phyloP scores from a whole-genome alignment of 2,888 invertebrate genomes.

The Trachelus troglodyta region DNA sequence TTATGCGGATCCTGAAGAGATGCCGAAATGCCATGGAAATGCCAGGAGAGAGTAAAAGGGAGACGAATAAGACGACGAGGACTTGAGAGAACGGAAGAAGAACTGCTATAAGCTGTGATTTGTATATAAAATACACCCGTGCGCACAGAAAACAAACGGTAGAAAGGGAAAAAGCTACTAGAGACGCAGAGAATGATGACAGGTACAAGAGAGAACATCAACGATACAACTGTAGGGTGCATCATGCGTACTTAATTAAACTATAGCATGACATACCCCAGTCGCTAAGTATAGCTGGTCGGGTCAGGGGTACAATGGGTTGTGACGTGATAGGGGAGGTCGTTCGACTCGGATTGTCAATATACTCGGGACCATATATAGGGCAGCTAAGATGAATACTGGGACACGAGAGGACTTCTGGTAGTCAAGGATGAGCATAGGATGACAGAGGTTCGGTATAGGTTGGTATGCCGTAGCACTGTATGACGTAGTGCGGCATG shows the following conservation, averaged over 20 bases:
- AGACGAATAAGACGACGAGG: neutral
- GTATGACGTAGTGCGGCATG: slow-evolving; percentile 5
- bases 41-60: neutral
- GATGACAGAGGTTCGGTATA: neutral
- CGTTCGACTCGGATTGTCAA: neutral
- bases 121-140: neutral
- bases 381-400: slow-evolving; percentile 13
- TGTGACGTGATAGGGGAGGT: neutral
- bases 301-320: neutral
- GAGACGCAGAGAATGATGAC: slow-evolving; percentile 6
- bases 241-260: slow-evolving; percentile 62
- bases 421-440: neutral
- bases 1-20: neutral
- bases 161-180: slow-evolving; percentile 3
- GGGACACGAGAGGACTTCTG: slow-evolving; percentile 12
- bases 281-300: neutral
- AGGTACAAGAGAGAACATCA: neutral
- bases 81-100: neutral
- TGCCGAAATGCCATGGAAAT: neutral
- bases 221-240: slow-evolving; percentile 57
- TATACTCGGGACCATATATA: neutral
- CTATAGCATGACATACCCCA: slow-evolving; percentile 21
- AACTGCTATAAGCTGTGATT: neutral
- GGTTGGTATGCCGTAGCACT: neutral
- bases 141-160: neutral